Base-by-base conservation (phyloP, 2,797 vertebrate genomes). In the Orientallactaga sibirica region DNA sequence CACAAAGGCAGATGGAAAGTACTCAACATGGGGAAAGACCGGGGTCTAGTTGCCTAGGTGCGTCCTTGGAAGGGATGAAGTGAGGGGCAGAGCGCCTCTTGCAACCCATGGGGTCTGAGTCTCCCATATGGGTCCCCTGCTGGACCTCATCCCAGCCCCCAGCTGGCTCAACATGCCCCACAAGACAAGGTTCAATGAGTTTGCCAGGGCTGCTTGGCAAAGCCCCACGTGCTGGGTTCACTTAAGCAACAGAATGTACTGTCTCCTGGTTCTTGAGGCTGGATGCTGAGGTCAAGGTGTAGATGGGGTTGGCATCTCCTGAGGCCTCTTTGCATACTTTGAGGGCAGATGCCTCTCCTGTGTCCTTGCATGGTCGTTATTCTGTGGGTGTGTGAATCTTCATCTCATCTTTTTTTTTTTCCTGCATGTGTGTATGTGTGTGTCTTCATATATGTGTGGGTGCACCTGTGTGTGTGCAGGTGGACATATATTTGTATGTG, bases 171-270 rank as follows among this genome's bases (percentile, higher is more conserved):
- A 15, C 62, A 64, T 24, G 62, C 20, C 62, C 62, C 4, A 8
- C 19, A 25, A 20, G 20, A 64, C 20, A 64, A 14, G 62, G 62
- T 64, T 64, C 24, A 7, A 8, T 64, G 24, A 64, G 62, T 24
- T 25, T 67, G 25, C 66, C 25, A 70, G 67, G 27, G 25, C 25
- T 67, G 2, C 66, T 22, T 67, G 62, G 66, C 66, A 29, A 67
- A 67, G 66, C n/a, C 22, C 18, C 62, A 25, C 1, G 1, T 19
- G 80, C 43, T 1, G 2, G 5, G 1, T 1, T 14, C 18, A 7
- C 58, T 66, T 41, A 6, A 8, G 37, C 24, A n/a, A 4, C 43
- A 81, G n/a, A n/a, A 27, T 9, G 3, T 2, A 0, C 15, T 2
- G 24, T 12, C 86, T 79, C 58, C 2, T 0, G 0, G 25, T 61